Evolutionary conservation across 2,113 vertebrate species (phyloP), one percentile per base, ranked within the genome.

Genomic region (Dryoscopus gambensis): DNA sequence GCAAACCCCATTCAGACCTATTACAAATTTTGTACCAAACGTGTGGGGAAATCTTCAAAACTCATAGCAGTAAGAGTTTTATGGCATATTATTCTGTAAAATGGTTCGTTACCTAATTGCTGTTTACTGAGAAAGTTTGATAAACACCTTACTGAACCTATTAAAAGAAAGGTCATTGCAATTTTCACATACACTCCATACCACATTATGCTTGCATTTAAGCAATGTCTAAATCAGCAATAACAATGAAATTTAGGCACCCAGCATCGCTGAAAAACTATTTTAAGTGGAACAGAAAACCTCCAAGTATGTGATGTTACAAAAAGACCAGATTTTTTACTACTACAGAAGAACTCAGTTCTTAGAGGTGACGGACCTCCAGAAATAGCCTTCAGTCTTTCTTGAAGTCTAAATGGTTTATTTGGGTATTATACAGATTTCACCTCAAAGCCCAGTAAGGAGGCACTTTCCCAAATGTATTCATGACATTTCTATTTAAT

Each of bases 91-190:
- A 95, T 81, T 90, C 83, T 92, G 75, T 55, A 73, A 87, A 92
- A 94, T 67, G 57, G 89, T 81, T 94, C 94, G 70, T 95, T 93
- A 65, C 76, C 69, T 90, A 96, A 90, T 86, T 94, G 73, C 89
- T 93, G 83, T 85, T 94, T 93, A 78, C 69, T 62, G 62, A 77
- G 53, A 84, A 86, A 90, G 31, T 87, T 89, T 95, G 95, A 95
- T 91, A 84, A 96, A 96, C 89, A 94, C 86, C 73, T 93, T 60
- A 73, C 90, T 68, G 65, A 93, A 90, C 76, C 77, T 81, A 57
- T 68, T 93, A 82, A 89, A 94, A 89, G 46, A 95, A 96, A 96
- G 80, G 93, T 90, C 92, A 93, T 25, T 39, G 65, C 62, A 90
- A 84, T 93, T 84, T 92, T 90, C 80, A 86, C 0, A 0, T 57